phyloP scores from a whole-genome alignment of 2,113 vertebrate species.

The Uropsilus gracilis region DNA sequence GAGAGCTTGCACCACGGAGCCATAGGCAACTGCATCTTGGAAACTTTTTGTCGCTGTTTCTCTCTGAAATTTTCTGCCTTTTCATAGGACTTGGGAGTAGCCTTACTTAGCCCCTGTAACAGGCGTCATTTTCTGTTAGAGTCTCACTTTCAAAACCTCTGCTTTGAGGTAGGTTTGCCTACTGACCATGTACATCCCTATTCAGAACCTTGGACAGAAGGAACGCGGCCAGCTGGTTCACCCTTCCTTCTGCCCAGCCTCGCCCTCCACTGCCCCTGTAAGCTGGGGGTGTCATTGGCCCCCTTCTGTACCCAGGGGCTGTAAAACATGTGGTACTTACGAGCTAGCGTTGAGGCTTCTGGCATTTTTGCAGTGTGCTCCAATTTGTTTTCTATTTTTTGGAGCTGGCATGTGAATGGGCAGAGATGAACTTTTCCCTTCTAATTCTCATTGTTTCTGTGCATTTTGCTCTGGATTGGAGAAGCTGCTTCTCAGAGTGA shows the following conservation, averaged over 20 bases:
- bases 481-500: slow-evolving; percentile 14
- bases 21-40: neutral
- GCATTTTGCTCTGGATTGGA: neutral
- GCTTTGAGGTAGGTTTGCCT: neutral
- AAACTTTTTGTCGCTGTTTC: neutral
- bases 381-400: slow-evolving; percentile 17
- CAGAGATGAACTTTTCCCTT: neutral
- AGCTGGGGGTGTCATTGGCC: neutral
- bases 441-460: neutral
- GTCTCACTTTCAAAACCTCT: neutral
- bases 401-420: neutral
- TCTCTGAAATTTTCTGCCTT: neutral
- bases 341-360: neutral
- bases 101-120: neutral
- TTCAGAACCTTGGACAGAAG: neutral
- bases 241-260: neutral
- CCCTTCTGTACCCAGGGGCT: neutral
- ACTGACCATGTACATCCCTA: neutral
- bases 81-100: neutral
- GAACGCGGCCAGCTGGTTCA: neutral
- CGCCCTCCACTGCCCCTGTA: neutral
- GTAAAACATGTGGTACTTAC: neutral
- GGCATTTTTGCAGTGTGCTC: neutral
- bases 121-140: neutral
- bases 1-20: too few species aligned